These are phyloP conservation scores for Slavum lentiscoides DNA, from an alignment of 2,888 invertebrate genomes.

Conservation along the genomic window DNA sequence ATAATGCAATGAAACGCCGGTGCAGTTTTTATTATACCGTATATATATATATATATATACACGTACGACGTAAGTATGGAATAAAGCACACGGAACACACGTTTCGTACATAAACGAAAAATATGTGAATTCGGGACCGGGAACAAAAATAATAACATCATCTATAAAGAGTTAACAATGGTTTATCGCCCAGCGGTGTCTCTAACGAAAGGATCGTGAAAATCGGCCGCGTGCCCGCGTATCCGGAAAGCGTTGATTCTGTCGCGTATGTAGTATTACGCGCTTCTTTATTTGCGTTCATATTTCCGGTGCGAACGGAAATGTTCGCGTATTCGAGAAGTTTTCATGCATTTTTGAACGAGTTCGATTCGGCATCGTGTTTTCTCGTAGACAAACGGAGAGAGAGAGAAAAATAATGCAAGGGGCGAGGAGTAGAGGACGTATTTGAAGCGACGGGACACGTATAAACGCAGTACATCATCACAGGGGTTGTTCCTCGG, in stretches of 20 bases:
- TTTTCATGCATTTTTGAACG: constrained; percentile 50
- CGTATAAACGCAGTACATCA: constrained; percentile 50
- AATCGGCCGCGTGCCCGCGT: constrained; percentile 37
- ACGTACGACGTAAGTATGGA: too few species aligned
- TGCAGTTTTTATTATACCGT: too few species aligned
- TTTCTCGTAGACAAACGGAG: constrained; percentile 29
- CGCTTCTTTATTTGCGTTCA: neutral
- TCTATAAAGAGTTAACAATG: constrained; percentile 33
- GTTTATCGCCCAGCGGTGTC: constrained; percentile 28
- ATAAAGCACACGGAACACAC: neutral
- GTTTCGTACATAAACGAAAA: constrained; percentile 4
- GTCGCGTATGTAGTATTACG: neutral
- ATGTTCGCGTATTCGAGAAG: constrained; percentile 18
- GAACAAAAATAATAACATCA: constrained; percentile 40
- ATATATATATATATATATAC: too few species aligned
- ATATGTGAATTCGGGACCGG: neutral
- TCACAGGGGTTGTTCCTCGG: constrained; percentile 18
- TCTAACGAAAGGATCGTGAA: constrained; percentile 26
- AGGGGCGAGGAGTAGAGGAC: neutral
- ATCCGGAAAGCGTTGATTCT: constrained; percentile 29
- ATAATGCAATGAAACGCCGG: too few species aligned
- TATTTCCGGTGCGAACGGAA: constrained; percentile 30
- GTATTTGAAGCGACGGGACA: constrained; percentile 29
- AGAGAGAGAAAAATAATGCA: neutral
- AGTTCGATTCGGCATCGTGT: constrained; percentile 18